Conservation (phyloP, 2,113 vertebrate species). For the Heliornis fulica region DNA sequence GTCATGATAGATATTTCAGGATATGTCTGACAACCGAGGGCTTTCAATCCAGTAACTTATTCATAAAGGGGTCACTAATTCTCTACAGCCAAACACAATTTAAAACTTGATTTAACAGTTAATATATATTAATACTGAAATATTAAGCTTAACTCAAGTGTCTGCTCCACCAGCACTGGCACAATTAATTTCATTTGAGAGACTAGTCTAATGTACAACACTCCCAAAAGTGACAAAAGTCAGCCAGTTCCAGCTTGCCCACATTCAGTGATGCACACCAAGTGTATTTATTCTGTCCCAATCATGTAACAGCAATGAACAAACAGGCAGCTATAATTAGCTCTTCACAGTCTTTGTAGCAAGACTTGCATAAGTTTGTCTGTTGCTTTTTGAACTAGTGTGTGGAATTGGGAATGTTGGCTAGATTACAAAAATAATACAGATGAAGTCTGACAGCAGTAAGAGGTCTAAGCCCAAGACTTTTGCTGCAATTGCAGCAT, state of each 20-base stretch:
- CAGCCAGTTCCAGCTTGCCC: neutral
- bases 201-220: too few relatives aligned
- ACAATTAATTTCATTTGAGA: neutral
- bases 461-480: neutral
- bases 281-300: neutral
- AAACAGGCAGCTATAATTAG: neutral
- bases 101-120: neutral
- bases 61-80: neutral
- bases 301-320: neutral
- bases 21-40: neutral
- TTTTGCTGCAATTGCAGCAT: neutral
- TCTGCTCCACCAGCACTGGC: neutral
- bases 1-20: neutral
- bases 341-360: neutral
- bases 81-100: accelerated
- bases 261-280: neutral
- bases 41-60: neutral
- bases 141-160: neutral
- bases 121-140: neutral
- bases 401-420: neutral
- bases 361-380: neutral
- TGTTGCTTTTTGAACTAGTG: neutral
- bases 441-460: neutral
- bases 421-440: neutral
- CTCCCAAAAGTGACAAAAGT: neutral